These are phyloP conservation scores for Lydus trimaculatus DNA, from an alignment of 2,888 invertebrate genomes.

Conservation along the genomic window DNA sequence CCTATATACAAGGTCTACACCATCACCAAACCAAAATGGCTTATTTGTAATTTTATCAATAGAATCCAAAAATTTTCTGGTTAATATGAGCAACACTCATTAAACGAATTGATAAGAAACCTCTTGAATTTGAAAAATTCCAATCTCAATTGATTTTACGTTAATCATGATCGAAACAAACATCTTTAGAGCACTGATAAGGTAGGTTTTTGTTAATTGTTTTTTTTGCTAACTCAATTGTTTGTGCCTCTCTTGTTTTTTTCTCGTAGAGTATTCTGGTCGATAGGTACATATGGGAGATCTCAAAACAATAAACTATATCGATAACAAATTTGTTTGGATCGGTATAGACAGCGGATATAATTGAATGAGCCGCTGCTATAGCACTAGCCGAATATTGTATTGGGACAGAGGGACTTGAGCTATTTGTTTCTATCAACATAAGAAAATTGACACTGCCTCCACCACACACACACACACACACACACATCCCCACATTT, in stretches of 20 bases:
- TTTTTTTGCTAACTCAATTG: too few species aligned
- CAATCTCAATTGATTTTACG: too few species aligned
- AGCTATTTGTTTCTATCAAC: conserved; percentile 54
- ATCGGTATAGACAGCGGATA: conserved; percentile 45
- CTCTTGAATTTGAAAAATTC: too few species aligned
- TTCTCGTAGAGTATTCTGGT: not conserved
- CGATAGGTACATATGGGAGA: conserved; percentile 1
- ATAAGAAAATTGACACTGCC: conserved; percentile 30
- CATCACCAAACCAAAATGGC: conserved; percentile 2
- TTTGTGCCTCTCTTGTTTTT: too few species aligned
- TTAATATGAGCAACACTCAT: too few species aligned
- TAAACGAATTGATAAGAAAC: too few species aligned
- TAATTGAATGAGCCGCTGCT: conserved; percentile 52
- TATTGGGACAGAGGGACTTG: conserved; percentile 58
- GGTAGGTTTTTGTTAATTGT: too few species aligned
- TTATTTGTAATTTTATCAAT: not conserved
- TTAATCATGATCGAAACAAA: too few species aligned
- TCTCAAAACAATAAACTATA: conserved; percentile 41
- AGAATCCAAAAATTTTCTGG: too few species aligned
- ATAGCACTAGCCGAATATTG: conserved; percentile 53
- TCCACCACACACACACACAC: not conserved
- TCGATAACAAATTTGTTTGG: conserved; percentile 44
- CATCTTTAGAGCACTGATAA: too few species aligned
- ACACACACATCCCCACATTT: too few species aligned
- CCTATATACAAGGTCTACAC: not conserved